A percentile compares a stretch with the other conserved stretches of the same genome.
These are phyloP conservation scores for Oostethus manadensis DNA, from an alignment of 2,113 vertebrate species.

Conservation along the genomic window DNA sequence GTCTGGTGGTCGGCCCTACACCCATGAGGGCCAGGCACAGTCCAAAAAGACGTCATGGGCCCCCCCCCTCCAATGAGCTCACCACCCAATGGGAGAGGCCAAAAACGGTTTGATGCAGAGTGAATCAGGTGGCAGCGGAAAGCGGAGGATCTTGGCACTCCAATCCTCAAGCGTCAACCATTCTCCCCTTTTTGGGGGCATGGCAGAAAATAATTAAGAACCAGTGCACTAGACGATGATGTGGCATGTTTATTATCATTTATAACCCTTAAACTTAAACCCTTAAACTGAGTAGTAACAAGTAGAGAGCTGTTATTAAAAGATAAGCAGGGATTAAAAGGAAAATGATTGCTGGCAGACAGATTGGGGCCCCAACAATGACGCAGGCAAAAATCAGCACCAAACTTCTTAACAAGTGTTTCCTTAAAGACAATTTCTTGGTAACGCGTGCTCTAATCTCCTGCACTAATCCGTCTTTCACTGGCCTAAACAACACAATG, in stretches of 20 bases:
- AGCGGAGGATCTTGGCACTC: too few relatives aligned
- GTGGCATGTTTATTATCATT: neutral
- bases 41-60: too few relatives aligned
- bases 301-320: constrained; percentile 5
- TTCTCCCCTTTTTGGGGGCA: too few relatives aligned
- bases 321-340: constrained; percentile 12
- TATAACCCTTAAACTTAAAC: too few relatives aligned
- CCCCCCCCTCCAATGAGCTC: too few relatives aligned
- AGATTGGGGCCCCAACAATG: constrained; percentile 2
- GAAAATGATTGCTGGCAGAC: constrained; percentile 12
- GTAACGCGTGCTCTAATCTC: constrained; percentile 65
- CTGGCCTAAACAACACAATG: constrained; percentile 61
- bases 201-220: too few relatives aligned
- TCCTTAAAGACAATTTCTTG: constrained; percentile 56
- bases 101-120: too few relatives aligned
- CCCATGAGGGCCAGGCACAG: too few relatives aligned
- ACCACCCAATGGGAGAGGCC: too few relatives aligned
- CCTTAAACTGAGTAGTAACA: constrained; percentile 1
- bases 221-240: neutral
- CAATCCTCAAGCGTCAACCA: too few relatives aligned
- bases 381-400: neutral
- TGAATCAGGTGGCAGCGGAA: too few relatives aligned
- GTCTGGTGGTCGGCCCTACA: too few relatives aligned
- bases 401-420: constrained; percentile 40
- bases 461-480: constrained; percentile 62